Evolutionary conservation across 2,797 vertebrate species (phyloP).

Genomic region (Meriones psammophilus): DNA sequence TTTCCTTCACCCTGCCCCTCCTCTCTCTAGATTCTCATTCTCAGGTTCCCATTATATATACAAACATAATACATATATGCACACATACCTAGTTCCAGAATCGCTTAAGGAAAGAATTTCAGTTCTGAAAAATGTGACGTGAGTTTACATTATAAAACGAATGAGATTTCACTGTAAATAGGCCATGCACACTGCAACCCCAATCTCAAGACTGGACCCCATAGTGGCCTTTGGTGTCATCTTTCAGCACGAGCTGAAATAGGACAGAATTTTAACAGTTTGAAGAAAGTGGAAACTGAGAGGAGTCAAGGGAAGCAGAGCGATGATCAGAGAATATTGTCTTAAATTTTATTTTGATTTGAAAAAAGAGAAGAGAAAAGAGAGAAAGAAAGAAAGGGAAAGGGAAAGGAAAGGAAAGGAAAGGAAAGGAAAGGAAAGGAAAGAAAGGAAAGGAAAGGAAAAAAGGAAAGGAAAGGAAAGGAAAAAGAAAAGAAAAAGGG

Average conservation of each 20-base stretch:
- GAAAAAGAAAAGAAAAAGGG: background rate
- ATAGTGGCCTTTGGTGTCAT: background rate
- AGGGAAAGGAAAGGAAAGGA: too few relatives aligned
- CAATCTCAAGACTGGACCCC: background rate
- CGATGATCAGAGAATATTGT: background rate
- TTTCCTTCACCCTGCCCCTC: too few relatives aligned
- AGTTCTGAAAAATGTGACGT: conserved; percentile 41
- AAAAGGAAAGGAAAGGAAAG: background rate
- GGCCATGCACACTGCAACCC: background rate
- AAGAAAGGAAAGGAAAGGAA: too few relatives aligned
- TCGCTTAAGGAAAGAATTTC: conserved; percentile 25
- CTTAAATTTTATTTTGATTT: background rate
- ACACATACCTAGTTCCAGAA: background rate
- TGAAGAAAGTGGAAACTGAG: background rate
- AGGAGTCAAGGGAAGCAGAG: background rate
- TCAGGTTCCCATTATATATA: background rate
- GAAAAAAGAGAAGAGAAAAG: too few relatives aligned
- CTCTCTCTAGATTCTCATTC: background rate
- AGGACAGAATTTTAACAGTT: conserved; percentile 36
- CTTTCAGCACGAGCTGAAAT: conserved; percentile 38
- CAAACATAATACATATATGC: background rate
- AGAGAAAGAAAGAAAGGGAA: too few relatives aligned
- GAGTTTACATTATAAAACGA: conserved; percentile 53
- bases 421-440: too few relatives aligned
- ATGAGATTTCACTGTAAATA: background rate